Conservation (phyloP, 2,888 invertebrate species). For the Stomorhina lunata region DNA sequence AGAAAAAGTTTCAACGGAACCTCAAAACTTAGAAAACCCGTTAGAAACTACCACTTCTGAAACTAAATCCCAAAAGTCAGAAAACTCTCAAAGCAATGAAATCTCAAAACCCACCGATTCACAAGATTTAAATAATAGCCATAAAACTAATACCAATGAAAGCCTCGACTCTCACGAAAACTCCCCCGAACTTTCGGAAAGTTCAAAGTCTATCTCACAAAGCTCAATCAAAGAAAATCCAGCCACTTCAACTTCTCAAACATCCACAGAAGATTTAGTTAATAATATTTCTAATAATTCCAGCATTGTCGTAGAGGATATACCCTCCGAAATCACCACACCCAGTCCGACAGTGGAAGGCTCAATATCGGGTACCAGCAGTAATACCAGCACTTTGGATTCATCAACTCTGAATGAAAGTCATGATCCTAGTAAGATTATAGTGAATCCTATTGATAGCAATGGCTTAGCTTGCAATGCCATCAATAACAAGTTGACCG, state of each 20-base stretch:
- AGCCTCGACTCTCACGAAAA: background rate
- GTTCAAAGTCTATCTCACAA: conserved; percentile 21
- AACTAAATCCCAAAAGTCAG: too few species aligned
- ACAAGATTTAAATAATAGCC: background rate
- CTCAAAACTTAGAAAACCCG: background rate
- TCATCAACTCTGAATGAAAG: conserved; percentile 35
- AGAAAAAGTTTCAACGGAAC: too few species aligned
- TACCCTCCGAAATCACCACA: conserved; percentile 69
- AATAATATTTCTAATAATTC: conserved; percentile 68
- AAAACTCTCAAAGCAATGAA: background rate
- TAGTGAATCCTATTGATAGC: conserved; percentile 77
- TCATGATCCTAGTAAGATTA: conserved; percentile 64
- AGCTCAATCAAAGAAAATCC: conserved; percentile 28
- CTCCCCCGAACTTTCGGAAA: background rate
- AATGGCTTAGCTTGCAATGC: conserved; percentile 85
- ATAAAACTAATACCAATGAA: background rate
- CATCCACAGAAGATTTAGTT: background rate
- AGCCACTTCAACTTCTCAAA: conserved; percentile 18
- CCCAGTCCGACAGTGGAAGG: conserved; percentile 67
- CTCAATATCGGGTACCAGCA: conserved; percentile 70
- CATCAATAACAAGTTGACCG: conserved; percentile 84
- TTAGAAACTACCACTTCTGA: too few species aligned
- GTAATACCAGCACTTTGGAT: conserved; percentile 65
- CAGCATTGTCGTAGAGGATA: conserved; percentile 73
- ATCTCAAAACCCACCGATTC: background rate